Conservation (phyloP, 2,888 invertebrate species). For the Leucozona laternaria region DNA sequence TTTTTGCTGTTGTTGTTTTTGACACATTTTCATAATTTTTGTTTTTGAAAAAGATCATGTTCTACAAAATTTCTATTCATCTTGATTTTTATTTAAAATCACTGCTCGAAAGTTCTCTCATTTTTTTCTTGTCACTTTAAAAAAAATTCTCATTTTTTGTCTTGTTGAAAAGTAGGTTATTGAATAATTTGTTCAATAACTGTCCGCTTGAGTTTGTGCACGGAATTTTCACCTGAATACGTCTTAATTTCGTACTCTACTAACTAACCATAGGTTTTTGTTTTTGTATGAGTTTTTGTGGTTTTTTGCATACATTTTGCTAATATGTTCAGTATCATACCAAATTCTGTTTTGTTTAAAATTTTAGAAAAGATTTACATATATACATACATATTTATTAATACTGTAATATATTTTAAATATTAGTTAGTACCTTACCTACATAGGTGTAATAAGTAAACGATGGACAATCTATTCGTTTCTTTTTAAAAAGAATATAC, state of each 20-base stretch:
- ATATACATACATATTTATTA: too few relatives aligned
- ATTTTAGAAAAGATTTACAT: not conserved
- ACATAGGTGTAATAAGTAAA: too few relatives aligned
- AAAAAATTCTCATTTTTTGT: not conserved
- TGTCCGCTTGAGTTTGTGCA: conserved; percentile 13
- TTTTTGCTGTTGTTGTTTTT: conserved; percentile 65
- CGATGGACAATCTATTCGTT: too few relatives aligned
- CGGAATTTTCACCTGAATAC: conserved; percentile 4
- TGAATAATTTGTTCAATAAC: not conserved
- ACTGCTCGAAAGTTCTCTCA: conserved; percentile 14
- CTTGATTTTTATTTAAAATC: not conserved
- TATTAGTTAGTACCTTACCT: too few relatives aligned
- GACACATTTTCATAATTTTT: conserved; percentile 10
- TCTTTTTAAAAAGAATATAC: too few relatives aligned
- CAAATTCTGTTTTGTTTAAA: not conserved
- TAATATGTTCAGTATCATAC: not conserved
- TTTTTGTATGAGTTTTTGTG: not conserved
- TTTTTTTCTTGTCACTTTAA: not conserved
- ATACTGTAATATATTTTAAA: too few relatives aligned
- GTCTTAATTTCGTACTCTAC: not conserved
- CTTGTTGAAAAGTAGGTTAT: conserved; percentile 1
- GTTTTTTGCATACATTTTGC: not conserved
- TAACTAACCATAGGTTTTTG: not conserved
- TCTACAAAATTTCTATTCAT: not conserved
- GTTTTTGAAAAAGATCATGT: not conserved